Conservation (phyloP, 1,140 invertebrate genomes). For the Solen grandis region DNA sequence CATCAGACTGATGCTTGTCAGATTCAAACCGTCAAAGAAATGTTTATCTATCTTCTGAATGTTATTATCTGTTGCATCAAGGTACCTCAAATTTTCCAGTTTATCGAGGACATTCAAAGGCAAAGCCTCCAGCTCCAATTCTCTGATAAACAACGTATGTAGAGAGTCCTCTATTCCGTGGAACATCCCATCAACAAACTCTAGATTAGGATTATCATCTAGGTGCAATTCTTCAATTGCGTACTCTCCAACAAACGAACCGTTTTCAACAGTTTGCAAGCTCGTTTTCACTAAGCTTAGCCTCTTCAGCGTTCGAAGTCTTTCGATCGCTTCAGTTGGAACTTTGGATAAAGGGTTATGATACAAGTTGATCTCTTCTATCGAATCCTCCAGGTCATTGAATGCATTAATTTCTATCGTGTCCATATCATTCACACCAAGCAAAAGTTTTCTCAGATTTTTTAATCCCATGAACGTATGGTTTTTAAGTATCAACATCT, state of each 20-base stretch:
- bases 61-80: constrained; percentile 42
- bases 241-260: constrained; percentile 47
- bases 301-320: constrained; percentile 33
- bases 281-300: constrained; percentile 43
- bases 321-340: constrained; percentile 27
- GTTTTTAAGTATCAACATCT: constrained; percentile 31
- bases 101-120: constrained; percentile 27
- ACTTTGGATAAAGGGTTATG: constrained; percentile 46
- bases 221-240: constrained; percentile 41
- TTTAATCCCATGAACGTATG: constrained; percentile 35
- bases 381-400: constrained; percentile 33
- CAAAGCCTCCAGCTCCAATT: constrained; percentile 22
- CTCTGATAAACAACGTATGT: constrained; percentile 35
- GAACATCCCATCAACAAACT: constrained; percentile 40
- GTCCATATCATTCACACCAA: constrained; percentile 52
- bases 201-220: constrained; percentile 36
- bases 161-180: constrained; percentile 48
- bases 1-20: constrained; percentile 18
- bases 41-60: constrained; percentile 44
- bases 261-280: constrained; percentile 34
- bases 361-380: constrained; percentile 50
- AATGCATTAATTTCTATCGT: constrained; percentile 37
- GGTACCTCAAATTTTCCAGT: constrained; percentile 25
- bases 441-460: constrained; percentile 14
- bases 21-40: constrained; percentile 38